Evolutionary conservation across 2,888 invertebrate genomes (phyloP).

Genomic region (Ormyrus thymus): DNA sequence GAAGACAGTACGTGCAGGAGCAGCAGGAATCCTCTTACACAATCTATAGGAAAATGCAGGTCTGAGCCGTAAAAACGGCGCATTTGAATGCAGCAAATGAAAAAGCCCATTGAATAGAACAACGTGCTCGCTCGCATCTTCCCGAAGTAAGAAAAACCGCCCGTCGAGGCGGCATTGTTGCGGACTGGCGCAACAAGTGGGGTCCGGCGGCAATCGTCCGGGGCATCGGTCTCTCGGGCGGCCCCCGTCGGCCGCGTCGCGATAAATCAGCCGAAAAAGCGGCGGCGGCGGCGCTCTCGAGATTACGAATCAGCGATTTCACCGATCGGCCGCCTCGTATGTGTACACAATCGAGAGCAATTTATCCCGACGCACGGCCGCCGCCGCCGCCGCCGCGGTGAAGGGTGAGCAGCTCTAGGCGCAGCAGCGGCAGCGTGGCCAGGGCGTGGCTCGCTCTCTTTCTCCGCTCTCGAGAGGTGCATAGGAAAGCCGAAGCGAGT

Average conservation of each 20-base stretch:
- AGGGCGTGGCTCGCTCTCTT: conserved; percentile 68
- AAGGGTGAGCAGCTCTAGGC: conserved; percentile 36
- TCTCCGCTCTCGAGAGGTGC: conserved; percentile 45
- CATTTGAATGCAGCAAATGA: no score
- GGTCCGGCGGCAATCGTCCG: conserved; percentile 2
- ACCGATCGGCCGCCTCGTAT: conserved; percentile 33
- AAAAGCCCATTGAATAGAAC: no score
- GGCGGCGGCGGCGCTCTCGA: not conserved
- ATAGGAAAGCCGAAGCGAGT: conserved; percentile 69
- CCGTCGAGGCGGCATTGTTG: not conserved
- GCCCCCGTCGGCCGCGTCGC: not conserved
- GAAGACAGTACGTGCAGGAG: no score
- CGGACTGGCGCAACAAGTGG: conserved; percentile 29
- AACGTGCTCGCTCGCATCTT: no score
- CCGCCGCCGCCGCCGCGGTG: conserved; percentile 22
- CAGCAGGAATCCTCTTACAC: no score
- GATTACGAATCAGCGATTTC: conserved; percentile 45
- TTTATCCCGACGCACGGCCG: conserved; percentile 15
- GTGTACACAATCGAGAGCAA: conserved; percentile 35
- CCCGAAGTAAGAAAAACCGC: no score
- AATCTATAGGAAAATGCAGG: no score
- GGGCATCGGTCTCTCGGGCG: no score
- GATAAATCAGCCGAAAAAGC: conserved; percentile 51
- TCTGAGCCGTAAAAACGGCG: no score
- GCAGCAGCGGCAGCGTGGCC: conserved; percentile 35